Conservation (phyloP, 1,140 invertebrate species). For the Centruroides vittatus region DNA sequence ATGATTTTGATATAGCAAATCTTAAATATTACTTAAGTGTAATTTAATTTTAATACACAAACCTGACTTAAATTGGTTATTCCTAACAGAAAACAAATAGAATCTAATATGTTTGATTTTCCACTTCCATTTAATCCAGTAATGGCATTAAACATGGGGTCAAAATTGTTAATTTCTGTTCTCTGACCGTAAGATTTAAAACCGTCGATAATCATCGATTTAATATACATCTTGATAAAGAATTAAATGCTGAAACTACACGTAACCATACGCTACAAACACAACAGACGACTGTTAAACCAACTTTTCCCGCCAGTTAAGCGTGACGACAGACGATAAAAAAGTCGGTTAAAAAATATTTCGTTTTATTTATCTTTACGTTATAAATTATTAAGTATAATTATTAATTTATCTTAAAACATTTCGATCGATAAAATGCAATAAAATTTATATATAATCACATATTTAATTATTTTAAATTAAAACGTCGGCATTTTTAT, state of each 20-base stretch:
- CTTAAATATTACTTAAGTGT: not conserved
- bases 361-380: too few relatives aligned
- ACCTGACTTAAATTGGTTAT: constrained; percentile 88
- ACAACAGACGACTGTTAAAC: too few relatives aligned
- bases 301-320: too few relatives aligned
- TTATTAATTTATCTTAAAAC: too few relatives aligned
- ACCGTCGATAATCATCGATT: constrained; percentile 85
- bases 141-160: constrained; percentile 93
- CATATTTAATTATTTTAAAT: too few relatives aligned
- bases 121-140: constrained; percentile 96
- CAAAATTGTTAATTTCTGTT: constrained; percentile 87
- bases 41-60: not conserved
- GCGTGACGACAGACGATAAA: too few relatives aligned
- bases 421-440: too few relatives aligned
- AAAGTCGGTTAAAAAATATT: too few relatives aligned
- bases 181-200: constrained; percentile 96
- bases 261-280: too few relatives aligned
- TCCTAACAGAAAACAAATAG: constrained; percentile 94
- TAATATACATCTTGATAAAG: constrained; percentile 68
- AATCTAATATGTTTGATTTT: constrained; percentile 97
- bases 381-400: too few relatives aligned
- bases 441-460: too few relatives aligned
- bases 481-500: too few relatives aligned
- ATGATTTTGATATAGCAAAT: not conserved
- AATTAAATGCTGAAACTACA: not conserved